These are phyloP conservation scores for Tenebrio molitor DNA, from an alignment of 1,140 invertebrate species.

Conservation along the genomic window DNA sequence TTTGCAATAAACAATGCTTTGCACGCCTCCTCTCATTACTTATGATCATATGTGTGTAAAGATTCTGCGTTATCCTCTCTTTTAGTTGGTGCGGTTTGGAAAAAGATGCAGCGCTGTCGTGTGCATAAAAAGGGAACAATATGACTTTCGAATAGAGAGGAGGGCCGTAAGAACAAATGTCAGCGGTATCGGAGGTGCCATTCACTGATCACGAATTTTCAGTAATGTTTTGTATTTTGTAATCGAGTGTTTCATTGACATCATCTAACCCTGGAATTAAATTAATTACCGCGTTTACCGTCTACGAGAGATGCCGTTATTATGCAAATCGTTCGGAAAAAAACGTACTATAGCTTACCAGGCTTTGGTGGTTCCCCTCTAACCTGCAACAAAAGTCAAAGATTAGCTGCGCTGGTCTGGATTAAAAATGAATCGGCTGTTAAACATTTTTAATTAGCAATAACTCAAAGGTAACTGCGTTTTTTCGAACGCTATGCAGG, in stretches of 20 bases:
- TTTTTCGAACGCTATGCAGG: conserved; percentile 1
- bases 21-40: conserved; percentile 30
- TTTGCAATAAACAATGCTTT: conserved; percentile 18
- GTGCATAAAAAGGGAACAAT: conserved; percentile 25
- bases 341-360: conserved; percentile 23
- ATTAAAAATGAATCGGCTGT: neutral
- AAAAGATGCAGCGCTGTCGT: conserved; percentile 2
- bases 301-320: conserved; percentile 24
- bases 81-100: neutral
- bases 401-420: neutral
- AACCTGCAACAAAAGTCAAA: conserved; percentile 16
- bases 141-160: conserved; percentile 36
- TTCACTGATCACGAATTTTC: conserved; percentile 47
- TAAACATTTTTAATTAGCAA: conserved; percentile 21
- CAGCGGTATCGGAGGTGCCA: conserved; percentile 37
- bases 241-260: conserved; percentile 30
- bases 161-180: conserved; percentile 39
- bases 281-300: conserved; percentile 27
- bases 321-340: conserved; percentile 18
- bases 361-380: neutral
- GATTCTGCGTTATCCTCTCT: neutral
- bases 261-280: conserved; percentile 26
- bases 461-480: conserved; percentile 10
- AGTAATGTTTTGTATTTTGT: conserved; percentile 43
- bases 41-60: conserved; percentile 1